Evolutionary conservation across 37 sponge, comb jelly and placozoan species (phyloP).

Genomic region (Hexactinellida sp.): DNA sequence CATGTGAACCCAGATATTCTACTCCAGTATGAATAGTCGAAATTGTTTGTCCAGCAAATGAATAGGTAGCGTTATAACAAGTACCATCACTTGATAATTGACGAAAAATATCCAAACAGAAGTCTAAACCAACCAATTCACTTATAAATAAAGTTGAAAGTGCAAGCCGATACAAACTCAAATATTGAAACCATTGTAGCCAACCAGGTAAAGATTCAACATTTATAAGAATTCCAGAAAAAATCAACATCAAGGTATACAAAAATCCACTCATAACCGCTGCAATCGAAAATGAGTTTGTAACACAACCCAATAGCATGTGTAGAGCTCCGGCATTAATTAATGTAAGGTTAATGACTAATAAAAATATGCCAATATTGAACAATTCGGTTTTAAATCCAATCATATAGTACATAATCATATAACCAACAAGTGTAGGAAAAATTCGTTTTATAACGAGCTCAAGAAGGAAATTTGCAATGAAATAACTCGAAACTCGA

Average conservation of each 20-base stretch:
- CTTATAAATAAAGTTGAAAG: not conserved
- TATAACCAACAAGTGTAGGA: slow-evolving; percentile 28
- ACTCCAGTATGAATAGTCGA: not conserved
- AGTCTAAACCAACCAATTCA: not conserved
- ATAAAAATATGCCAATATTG: not conserved
- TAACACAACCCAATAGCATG: not conserved
- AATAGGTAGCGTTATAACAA: not conserved
- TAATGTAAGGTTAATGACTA: not conserved
- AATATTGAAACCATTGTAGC: slow-evolving; percentile 59
- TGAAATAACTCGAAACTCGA: slow-evolving; percentile 62
- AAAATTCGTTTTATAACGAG: slow-evolving; percentile 42
- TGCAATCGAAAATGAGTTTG: not conserved
- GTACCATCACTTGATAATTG: not conserved
- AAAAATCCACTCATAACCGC: not conserved
- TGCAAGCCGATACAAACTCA: slow-evolving; percentile 36
- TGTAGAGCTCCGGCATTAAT: not conserved
- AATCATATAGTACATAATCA: slow-evolving; percentile 66
- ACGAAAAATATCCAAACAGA: not conserved
- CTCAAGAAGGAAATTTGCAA: slow-evolving; percentile 48
- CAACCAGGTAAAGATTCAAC: slow-evolving; percentile 33
- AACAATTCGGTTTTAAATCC: not conserved
- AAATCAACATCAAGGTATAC: slow-evolving; percentile 19
- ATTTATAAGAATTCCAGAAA: slow-evolving; percentile 57
- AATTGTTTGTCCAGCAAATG: not conserved
- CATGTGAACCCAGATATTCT: not conserved